phyloP scores from a whole-genome alignment of 2,888 invertebrate species.

The Caenorhabditis parvicauda region DNA sequence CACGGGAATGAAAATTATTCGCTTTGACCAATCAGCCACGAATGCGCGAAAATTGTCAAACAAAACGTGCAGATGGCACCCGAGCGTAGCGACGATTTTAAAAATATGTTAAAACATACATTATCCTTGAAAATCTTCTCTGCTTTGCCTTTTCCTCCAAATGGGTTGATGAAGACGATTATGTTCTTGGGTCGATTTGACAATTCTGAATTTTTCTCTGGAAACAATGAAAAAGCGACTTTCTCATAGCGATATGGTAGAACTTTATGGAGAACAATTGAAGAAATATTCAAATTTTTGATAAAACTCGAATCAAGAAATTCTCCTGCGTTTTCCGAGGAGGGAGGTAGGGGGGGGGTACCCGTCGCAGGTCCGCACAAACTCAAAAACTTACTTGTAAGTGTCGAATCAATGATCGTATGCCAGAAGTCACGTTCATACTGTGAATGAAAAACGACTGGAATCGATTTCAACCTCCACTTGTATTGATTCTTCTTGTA shows the following conservation, averaged over 20 bases:
- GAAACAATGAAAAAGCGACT: background rate
- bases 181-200: slow-evolving; percentile 72
- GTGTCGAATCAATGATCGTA: slow-evolving; percentile 30
- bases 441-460: slow-evolving; percentile 35
- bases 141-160: slow-evolving; percentile 77
- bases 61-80: no score
- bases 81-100: background rate
- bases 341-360: no score
- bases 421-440: slow-evolving; percentile 45
- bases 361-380: no score
- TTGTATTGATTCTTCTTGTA: slow-evolving; percentile 52
- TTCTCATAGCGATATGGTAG: background rate
- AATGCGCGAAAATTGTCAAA: no score
- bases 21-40: no score
- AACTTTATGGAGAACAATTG: background rate
- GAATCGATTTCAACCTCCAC: slow-evolving; percentile 52
- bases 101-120: slow-evolving; percentile 63
- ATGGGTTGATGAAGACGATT: slow-evolving; percentile 80
- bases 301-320: background rate
- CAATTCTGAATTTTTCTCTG: slow-evolving; percentile 27
- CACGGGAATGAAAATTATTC: no score
- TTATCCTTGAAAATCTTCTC: slow-evolving; percentile 75
- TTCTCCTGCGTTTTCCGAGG: no score
- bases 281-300: no score
- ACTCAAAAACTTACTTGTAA: slow-evolving; percentile 21